These are phyloP conservation scores for Trachelus iudaicus DNA, from an alignment of 2,888 invertebrate species.

Conservation along the genomic window DNA sequence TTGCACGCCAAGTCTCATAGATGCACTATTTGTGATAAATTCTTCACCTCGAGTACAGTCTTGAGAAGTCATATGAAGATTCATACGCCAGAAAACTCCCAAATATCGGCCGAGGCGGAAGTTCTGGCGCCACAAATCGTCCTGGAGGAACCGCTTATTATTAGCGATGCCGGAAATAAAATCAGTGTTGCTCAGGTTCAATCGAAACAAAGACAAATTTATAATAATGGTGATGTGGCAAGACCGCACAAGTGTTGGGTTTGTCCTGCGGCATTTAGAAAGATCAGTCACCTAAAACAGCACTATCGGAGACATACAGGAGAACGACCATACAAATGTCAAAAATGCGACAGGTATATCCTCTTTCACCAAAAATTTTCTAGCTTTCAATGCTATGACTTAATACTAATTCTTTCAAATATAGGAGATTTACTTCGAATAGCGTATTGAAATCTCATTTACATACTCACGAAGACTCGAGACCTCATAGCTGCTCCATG, in stretches of 20 bases:
- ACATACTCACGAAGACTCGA: slow-evolving; percentile 68
- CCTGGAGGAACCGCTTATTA: slow-evolving; percentile 69
- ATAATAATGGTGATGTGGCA: slow-evolving; percentile 49
- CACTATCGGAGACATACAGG: slow-evolving; percentile 61
- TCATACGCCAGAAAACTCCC: slow-evolving; percentile 48
- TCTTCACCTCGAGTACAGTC: slow-evolving; percentile 57
- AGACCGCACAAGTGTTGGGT: slow-evolving; percentile 67
- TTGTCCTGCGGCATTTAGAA: slow-evolving; percentile 68
- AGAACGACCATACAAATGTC: slow-evolving; percentile 62
- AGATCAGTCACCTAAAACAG: slow-evolving; percentile 71
- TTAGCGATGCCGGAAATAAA: slow-evolving; percentile 64
- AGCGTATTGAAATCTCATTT: slow-evolving; percentile 70
- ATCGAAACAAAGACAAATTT: slow-evolving; percentile 48
- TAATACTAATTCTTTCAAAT: slow-evolving; percentile 30
- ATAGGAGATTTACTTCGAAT: slow-evolving; percentile 67
- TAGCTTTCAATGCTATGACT: neutral
- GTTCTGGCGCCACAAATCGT: slow-evolving; percentile 63
- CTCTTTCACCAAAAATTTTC: neutral
- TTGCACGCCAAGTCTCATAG: slow-evolving; percentile 59
- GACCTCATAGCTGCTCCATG: slow-evolving; percentile 67
- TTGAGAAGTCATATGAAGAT: slow-evolving; percentile 61
- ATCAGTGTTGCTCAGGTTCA: slow-evolving; percentile 50
- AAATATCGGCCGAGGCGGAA: slow-evolving; percentile 48
- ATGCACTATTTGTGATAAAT: slow-evolving; percentile 61
- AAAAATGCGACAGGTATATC: slow-evolving; percentile 58